Evolutionary conservation across 2,797 vertebrate species (phyloP).

Genomic region (Schizopygopsis malacanthus): DNA sequence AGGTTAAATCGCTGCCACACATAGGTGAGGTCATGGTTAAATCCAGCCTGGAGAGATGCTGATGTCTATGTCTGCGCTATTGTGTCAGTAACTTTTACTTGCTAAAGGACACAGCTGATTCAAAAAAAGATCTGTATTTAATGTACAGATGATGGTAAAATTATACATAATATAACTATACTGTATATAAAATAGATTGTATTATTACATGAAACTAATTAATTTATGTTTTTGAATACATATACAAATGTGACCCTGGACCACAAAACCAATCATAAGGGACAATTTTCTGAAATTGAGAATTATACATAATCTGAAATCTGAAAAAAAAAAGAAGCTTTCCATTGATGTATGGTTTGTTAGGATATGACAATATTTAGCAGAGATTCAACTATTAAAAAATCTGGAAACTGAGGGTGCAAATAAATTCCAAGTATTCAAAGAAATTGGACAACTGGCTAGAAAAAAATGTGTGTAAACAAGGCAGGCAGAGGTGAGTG

Average conservation of each 20-base stretch:
- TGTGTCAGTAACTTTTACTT: conserved; percentile 8
- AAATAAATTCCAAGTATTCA: not conserved
- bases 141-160: not conserved
- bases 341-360: not conserved
- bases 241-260: not conserved
- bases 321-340: not conserved
- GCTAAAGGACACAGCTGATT: conserved; percentile 2
- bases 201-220: not conserved
- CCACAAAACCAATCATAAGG: not conserved
- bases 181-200: not conserved
- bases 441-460: conserved; percentile 18
- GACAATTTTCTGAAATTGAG: too few species aligned
- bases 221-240: not conserved
- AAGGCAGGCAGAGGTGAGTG: conserved; percentile 26
- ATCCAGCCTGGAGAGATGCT: conserved; percentile 37
- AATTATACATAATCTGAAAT: too few species aligned
- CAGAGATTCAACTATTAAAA: too few species aligned
- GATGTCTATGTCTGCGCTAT: conserved; percentile 10
- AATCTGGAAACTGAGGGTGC: not conserved
- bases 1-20: conserved; percentile 17
- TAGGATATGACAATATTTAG: too few species aligned
- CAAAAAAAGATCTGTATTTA: not conserved
- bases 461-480: conserved; percentile 38
- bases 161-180: not conserved
- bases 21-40: conserved; percentile 6